Evolutionary conservation across 2,797 vertebrate species (phyloP).

Genomic region (Cichlasoma orientale): DNA sequence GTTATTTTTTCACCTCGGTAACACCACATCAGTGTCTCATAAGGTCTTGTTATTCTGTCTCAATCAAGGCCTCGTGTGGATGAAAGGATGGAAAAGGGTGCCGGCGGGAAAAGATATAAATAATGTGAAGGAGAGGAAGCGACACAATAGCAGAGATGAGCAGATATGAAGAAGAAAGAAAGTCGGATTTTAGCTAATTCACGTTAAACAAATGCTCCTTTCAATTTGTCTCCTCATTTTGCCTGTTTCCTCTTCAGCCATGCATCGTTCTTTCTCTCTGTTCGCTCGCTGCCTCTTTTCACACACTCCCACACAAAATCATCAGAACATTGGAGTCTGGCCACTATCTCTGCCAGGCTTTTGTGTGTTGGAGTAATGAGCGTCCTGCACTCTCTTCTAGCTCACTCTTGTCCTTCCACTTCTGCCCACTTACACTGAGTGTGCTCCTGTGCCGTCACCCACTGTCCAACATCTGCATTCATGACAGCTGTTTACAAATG

Average conservation of each 20-base stretch:
- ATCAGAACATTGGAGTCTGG: slow-evolving; percentile 68
- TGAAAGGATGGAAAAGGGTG: slow-evolving; percentile 43
- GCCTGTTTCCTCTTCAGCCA: slow-evolving; percentile 40
- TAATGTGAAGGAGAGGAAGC: slow-evolving; percentile 25
- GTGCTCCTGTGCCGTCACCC: not conserved
- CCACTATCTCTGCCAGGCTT: slow-evolving; percentile 57
- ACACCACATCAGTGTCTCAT: slow-evolving; percentile 51
- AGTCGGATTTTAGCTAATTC: slow-evolving; percentile 36
- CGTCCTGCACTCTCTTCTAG: slow-evolving; percentile 29
- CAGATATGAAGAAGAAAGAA: slow-evolving; percentile 16
- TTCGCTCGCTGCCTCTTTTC: slow-evolving; percentile 67
- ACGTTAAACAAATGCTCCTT: slow-evolving; percentile 26
- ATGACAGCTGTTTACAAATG: slow-evolving; percentile 4
- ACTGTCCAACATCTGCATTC: slow-evolving; percentile 35
- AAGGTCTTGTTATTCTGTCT: slow-evolving; percentile 51
- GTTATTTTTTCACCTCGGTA: slow-evolving; percentile 48
- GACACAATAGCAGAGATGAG: slow-evolving; percentile 5
- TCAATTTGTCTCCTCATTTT: slow-evolving; percentile 47
- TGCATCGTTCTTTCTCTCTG: slow-evolving; percentile 37
- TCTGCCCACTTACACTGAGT: not conserved
- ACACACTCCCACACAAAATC: slow-evolving; percentile 75
- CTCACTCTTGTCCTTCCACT: slow-evolving; percentile 30
- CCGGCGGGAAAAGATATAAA: slow-evolving; percentile 30
- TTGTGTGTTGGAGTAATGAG: slow-evolving; percentile 58
- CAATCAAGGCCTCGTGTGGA: slow-evolving; percentile 38